Conservation (phyloP, 2,888 invertebrate genomes). For the Acrocyrtus sp. region DNA sequence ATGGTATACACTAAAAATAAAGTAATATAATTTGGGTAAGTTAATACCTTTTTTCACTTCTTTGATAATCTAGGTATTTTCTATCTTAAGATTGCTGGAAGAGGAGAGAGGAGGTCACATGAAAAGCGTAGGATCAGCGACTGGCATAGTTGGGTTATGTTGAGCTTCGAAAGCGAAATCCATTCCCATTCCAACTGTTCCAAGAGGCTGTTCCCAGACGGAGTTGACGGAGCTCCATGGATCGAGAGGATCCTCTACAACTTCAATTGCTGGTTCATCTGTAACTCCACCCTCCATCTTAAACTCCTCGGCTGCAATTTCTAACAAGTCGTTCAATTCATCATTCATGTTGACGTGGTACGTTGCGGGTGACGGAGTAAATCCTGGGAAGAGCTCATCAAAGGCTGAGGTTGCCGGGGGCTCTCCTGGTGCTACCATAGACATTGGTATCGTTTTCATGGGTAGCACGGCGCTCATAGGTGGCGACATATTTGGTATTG, state of each 20-base stretch:
- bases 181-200: slow-evolving; percentile 56
- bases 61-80: slow-evolving; percentile 17
- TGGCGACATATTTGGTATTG: slow-evolving; percentile 38
- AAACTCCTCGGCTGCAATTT: slow-evolving; percentile 53
- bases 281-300: slow-evolving; percentile 51
- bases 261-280: slow-evolving; percentile 29
- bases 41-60: slow-evolving; percentile 33
- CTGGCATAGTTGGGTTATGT: slow-evolving; percentile 1
- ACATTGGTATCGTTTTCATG: slow-evolving; percentile 30
- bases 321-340: slow-evolving; percentile 44
- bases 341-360: slow-evolving; percentile 42
- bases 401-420: slow-evolving; percentile 26
- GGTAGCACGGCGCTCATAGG: slow-evolving; percentile 40
- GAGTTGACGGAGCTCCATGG: slow-evolving; percentile 57
- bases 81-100: slow-evolving; percentile 30
- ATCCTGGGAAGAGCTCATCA: slow-evolving; percentile 45
- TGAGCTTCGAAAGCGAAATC: slow-evolving; percentile 59
- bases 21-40: no score
- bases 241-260: slow-evolving; percentile 61
- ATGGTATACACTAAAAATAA: no score
- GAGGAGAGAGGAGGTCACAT: slow-evolving; percentile 36
- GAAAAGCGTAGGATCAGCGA: slow-evolving; percentile 28
- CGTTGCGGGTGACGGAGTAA: slow-evolving; percentile 31
- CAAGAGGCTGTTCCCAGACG: slow-evolving; percentile 59
- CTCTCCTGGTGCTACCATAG: slow-evolving; percentile 8